Evolutionary conservation across 2,888 invertebrate genomes (phyloP), one percentile per base, ranked within the genome.

Genomic region (Lucinisca nassula): DNA sequence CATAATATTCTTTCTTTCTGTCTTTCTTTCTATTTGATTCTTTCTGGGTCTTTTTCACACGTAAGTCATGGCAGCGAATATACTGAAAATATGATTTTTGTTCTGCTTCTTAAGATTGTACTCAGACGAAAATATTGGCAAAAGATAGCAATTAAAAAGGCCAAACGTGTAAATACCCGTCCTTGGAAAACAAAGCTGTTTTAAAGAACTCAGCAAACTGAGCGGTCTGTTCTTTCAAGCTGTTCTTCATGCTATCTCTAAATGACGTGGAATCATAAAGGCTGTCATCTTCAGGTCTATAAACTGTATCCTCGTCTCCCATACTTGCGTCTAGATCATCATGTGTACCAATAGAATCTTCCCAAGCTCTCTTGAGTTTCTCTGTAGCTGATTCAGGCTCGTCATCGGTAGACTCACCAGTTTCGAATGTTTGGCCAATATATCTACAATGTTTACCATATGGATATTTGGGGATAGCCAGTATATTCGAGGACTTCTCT

Each of bases 141-240:
- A n/a, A n/a, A n/a, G n/a, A n/a, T n/a, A n/a, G n/a, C n/a, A n/a
- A n/a, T n/a, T n/a, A n/a, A n/a, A n/a, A n/a, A n/a, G n/a, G n/a
- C n/a, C n/a, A n/a, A n/a, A n/a, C n/a, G n/a, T n/a, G n/a, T n/a
- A n/a, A 24, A 32, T 67, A 67, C 67, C 67, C 67, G 10, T 35
- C 67, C 61, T 81, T 82, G 24, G 80, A 78, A 72, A 88, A 88
- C 10, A 88, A 72, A 2, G 85, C 88, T 12, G 80, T 80, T 32
- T 88, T 88, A 70, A 88, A 88, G 70, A 88, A 83, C 12, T 88
- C 85, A 2, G 81, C 81, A 70, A 88, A 88, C 38, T 83, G 58
- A 55, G 82, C 79, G 12, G 88, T 72, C 58, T 88, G 79, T 27
- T 84, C 72, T 49, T 84, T 85, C n/a, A 88, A 51, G 27, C 83